Evolutionary conservation across 2,888 invertebrate genomes (phyloP), one percentile per base, ranked within the genome.

Genomic region (Tillus elongatus): DNA sequence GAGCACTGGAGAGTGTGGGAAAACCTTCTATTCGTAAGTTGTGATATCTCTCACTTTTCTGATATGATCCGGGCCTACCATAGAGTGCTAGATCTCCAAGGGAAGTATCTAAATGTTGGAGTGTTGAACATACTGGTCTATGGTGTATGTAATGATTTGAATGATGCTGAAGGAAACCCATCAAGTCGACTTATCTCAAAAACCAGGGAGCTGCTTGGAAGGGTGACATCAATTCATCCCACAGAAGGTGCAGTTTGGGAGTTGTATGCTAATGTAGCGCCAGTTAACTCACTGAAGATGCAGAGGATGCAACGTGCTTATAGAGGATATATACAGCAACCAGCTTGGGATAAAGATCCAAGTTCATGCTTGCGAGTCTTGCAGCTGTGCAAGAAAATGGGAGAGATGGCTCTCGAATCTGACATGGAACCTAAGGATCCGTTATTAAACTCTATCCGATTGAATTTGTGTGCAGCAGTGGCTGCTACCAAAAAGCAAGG

Each of bases 1-100:
- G 89, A 91, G 53, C 89, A 90, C 61, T 95, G 95, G 92, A 82
- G 84, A 71, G 69, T 83, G 0, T 97, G 97, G 97, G 95, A 96
- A 60, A 98, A 97, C 67, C 80, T 87, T 37, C 74, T 97, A 66
- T 67, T 86, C 14, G 85, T 93, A 14, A 86, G 88, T 52, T 78
- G 84, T 45, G 93, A 95, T 58, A 80, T 88, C 9, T 82, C 82
- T 0, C 80, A 88, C 57, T 87, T 89, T 61, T 78, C 82, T 36
- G 90, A 93, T 61, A 83, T 84, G 2, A 76, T 96, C 39, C 76
- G 79, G 41, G 82, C 91, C 1, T 86, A 86, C 57, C 84, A 91
- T 61, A 77, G 90, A 13, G 66, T 96, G 31, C 66, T 92, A 16
- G 93, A 96, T 57, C 64, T 96, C n/a, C 81, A 78, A 61, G 77